These are phyloP conservation scores for Caiman crocodilus DNA, from an alignment of 2,797 vertebrate genomes.

Conservation along the genomic window DNA sequence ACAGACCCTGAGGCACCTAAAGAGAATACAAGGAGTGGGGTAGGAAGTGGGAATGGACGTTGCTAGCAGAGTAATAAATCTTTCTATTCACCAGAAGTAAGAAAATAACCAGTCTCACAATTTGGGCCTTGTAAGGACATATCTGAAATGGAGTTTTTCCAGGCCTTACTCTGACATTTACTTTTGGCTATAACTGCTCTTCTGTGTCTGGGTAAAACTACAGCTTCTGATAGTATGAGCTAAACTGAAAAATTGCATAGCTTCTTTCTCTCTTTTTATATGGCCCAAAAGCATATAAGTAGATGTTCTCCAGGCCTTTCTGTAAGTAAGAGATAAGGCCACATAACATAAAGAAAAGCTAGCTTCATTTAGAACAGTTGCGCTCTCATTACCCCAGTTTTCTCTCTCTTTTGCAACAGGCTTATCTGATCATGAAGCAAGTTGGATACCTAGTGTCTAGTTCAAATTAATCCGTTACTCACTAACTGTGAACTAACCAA, in stretches of 20 bases:
- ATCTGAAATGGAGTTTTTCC: neutral
- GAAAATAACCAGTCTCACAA: neutral
- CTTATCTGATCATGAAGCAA: neutral
- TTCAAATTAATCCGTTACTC: neutral
- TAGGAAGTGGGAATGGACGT: neutral
- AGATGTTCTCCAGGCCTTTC: fast-evolving
- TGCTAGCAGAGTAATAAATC: neutral
- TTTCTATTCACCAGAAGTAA: neutral
- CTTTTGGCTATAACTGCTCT: neutral
- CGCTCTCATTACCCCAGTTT: neutral
- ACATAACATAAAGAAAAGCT: fast-evolving
- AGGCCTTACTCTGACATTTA: constrained; percentile 1
- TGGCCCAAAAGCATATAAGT: neutral
- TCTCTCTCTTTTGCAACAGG: neutral
- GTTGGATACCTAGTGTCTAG: constrained; percentile 47
- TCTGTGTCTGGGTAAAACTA: fast-evolving
- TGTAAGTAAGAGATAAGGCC: neutral
- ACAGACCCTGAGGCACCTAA: neutral
- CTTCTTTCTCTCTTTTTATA: neutral
- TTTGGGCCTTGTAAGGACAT: neutral
- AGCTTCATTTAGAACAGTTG: neutral
- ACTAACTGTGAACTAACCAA: neutral
- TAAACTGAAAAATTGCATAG: fast-evolving
- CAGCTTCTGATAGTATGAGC: neutral
- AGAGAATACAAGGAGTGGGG: neutral